These are phyloP conservation scores for Taurulus bubalis DNA, from an alignment of 2,113 vertebrate species.

Conservation along the genomic window DNA sequence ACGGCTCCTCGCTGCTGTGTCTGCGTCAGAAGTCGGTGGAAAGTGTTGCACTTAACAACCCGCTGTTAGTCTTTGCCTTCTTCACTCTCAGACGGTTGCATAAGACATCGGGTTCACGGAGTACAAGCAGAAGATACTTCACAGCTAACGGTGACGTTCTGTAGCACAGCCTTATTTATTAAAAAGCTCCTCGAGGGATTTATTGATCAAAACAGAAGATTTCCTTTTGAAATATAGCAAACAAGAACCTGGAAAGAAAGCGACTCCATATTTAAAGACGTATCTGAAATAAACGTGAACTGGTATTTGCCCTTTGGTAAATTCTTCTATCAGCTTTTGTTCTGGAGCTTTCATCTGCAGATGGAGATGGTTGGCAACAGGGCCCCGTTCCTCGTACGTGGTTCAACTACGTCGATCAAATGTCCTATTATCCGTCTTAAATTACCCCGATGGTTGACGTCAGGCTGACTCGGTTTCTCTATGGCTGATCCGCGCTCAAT, in stretches of 20 bases:
- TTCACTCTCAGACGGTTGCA: conserved; percentile 10
- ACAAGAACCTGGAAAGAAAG: neutral
- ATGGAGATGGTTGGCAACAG: too few species aligned
- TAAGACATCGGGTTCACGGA: neutral
- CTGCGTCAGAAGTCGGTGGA: conserved; percentile 7
- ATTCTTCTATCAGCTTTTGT: neutral
- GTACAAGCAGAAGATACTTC: neutral
- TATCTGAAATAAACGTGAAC: neutral
- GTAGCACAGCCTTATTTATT: neutral
- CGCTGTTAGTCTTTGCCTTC: conserved; percentile 20
- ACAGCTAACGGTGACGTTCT: neutral
- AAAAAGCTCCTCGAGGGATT: neutral
- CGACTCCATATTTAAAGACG: neutral
- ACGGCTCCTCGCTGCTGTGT: conserved; percentile 48
- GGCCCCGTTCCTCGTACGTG: too few species aligned
- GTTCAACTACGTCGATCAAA: too few species aligned
- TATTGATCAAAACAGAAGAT: neutral
- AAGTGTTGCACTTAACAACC: conserved; percentile 20
- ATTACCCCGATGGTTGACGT: too few species aligned
- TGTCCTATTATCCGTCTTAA: too few species aligned
- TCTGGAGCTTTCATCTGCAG: neutral
- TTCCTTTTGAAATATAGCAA: too few species aligned
- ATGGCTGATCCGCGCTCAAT: too few species aligned
- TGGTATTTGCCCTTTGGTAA: neutral
- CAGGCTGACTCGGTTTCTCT: too few species aligned